Evolutionary conservation across 2,113 vertebrate species (phyloP).

Genomic region (Indicator maculatus): DNA sequence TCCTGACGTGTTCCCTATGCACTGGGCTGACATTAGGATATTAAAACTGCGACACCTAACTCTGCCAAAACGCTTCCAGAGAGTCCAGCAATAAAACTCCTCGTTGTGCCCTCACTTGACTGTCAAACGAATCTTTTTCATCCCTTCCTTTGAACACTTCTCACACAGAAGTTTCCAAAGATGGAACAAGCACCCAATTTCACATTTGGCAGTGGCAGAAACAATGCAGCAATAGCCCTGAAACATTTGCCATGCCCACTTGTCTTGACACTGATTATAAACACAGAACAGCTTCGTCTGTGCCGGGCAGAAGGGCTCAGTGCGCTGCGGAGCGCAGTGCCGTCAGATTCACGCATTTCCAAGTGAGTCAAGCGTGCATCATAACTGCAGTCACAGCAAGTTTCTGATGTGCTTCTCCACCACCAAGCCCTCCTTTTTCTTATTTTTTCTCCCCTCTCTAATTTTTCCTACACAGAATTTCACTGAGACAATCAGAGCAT

Average conservation of each 20-base stretch:
- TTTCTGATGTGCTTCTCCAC: background rate
- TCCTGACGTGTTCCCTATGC: background rate
- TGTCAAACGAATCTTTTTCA: background rate
- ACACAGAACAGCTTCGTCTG: constrained; percentile 19
- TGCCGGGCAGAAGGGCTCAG: background rate
- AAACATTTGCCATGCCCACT: background rate
- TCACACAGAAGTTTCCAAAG: background rate
- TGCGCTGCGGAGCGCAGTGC: background rate
- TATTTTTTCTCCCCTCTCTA: fast-evolving
- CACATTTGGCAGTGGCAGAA: background rate
- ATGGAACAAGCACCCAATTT: background rate
- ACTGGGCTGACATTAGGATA: constrained; percentile 11
- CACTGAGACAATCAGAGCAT: constrained; percentile 20
- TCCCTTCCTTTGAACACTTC: background rate
- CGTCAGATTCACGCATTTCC: background rate
- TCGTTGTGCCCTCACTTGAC: background rate
- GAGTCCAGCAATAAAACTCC: constrained; percentile 9
- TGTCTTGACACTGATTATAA: constrained; percentile 9
- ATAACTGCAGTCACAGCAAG: background rate
- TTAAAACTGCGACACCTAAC: background rate
- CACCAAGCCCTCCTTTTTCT: background rate
- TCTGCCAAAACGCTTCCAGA: constrained; percentile 21
- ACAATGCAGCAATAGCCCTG: background rate
- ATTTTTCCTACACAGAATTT: background rate
- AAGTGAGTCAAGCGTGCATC: background rate